Percentiles rank a stretch among this genome's conserved stretches.
Evolutionary conservation across 2,888 invertebrate genomes (phyloP).

Genomic region (Eulithis testata): DNA sequence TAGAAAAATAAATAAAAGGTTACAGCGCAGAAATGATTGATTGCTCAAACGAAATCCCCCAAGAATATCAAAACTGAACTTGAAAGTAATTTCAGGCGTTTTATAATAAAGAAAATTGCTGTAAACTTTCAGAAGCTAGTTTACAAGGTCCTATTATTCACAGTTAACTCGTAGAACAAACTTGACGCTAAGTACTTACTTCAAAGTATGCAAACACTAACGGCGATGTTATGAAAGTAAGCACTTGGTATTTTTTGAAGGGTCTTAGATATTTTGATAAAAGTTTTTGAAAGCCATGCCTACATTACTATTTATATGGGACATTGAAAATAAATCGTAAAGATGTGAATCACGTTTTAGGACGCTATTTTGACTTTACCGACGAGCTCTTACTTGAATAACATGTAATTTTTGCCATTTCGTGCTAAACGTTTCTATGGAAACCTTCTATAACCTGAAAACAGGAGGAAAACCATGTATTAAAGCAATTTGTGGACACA

Average conservation of each 20-base stretch:
- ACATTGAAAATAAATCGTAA: too few species aligned
- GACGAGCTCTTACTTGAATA: too few species aligned
- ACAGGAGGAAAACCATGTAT: constrained; percentile 4
- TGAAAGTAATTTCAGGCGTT: constrained; percentile 10
- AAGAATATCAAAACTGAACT: neutral
- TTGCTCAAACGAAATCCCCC: neutral
- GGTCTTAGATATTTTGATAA: neutral
- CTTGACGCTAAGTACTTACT: constrained; percentile 35
- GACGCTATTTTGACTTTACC: too few species aligned
- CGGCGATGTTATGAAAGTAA: constrained; percentile 15
- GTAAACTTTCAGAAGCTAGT: constrained; percentile 37
- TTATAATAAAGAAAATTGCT: constrained; percentile 20
- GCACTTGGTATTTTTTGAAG: neutral
- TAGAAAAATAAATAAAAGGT: too few species aligned
- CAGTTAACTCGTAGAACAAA: constrained; percentile 42
- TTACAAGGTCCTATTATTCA: constrained; percentile 49
- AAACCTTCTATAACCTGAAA: neutral
- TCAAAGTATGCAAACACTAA: constrained; percentile 35
- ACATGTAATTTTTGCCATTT: too few species aligned
- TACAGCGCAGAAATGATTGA: neutral
- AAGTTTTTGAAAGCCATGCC: too few species aligned
- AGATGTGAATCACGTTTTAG: too few species aligned
- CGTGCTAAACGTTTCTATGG: too few species aligned
- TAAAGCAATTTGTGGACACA: constrained; percentile 42
- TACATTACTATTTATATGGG: too few species aligned